A percentile compares a stretch with the other conserved stretches of the same genome.
Conservation (phyloP, 2,797 vertebrate genomes). For the Serranus cabrilla region DNA sequence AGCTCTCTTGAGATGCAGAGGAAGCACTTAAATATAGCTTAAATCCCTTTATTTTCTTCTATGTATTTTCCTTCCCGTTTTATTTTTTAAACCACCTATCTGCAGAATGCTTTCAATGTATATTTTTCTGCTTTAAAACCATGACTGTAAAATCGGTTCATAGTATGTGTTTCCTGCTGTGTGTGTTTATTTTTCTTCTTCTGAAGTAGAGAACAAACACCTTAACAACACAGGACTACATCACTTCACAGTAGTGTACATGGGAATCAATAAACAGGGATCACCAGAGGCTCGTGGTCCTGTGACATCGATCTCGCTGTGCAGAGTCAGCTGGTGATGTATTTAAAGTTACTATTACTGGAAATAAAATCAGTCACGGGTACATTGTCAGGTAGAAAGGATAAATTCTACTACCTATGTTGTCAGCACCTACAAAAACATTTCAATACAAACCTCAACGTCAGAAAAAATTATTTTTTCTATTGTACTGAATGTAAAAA, state of each 20-base stretch:
- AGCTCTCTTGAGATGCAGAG: slow-evolving; percentile 50
- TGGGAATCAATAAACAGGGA: slow-evolving; percentile 19
- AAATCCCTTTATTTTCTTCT: slow-evolving; percentile 33
- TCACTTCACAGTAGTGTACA: not conserved
- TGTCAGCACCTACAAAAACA: not conserved
- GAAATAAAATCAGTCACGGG: not conserved
- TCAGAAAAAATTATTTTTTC: not conserved
- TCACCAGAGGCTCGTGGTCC: slow-evolving; percentile 11
- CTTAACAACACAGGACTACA: not conserved
- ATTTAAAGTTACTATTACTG: slow-evolving; percentile 9
- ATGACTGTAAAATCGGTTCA: not conserved
- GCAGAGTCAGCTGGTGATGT: slow-evolving; percentile 5
- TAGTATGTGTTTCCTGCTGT: not conserved
- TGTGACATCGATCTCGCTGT: not conserved
- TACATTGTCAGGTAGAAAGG: not conserved
- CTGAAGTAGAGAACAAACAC: not conserved
- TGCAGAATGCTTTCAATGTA: not conserved
- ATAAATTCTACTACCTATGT: not conserved
- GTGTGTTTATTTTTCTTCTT: not conserved
- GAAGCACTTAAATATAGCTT: slow-evolving; percentile 37
- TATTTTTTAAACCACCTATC: not conserved
- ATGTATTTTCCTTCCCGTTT: slow-evolving; percentile 15
- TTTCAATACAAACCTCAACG: too few species aligned
- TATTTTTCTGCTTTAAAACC: not conserved
- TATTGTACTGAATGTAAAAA: not conserved